These are phyloP conservation scores for Noturus placidus DNA, from an alignment of 2,113 vertebrate genomes.

Conservation along the genomic window DNA sequence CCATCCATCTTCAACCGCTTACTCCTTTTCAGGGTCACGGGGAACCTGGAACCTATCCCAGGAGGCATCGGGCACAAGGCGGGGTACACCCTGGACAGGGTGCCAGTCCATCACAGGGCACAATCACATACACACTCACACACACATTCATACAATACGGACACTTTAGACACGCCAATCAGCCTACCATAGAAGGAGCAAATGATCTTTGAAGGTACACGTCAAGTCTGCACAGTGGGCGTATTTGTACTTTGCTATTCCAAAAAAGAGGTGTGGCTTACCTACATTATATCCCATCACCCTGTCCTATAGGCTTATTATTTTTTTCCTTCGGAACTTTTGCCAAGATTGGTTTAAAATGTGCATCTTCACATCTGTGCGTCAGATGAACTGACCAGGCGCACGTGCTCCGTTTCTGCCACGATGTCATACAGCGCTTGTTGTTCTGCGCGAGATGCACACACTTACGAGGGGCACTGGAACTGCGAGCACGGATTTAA, in stretches of 20 bases:
- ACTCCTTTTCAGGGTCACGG: too few relatives aligned
- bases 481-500: constrained; percentile 41
- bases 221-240: constrained; percentile 24
- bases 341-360: not conserved
- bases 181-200: too few relatives aligned
- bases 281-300: not conserved
- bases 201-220: not conserved
- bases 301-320: not conserved
- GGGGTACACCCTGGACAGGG: too few relatives aligned
- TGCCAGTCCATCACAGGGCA: too few relatives aligned
- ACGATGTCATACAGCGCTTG: constrained; percentile 32
- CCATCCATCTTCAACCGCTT: too few relatives aligned
- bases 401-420: not conserved
- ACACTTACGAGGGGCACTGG: constrained; percentile 6
- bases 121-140: too few relatives aligned
- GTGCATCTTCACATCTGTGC: not conserved
- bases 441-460: not conserved
- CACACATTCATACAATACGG: too few relatives aligned
- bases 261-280: constrained; percentile 19
- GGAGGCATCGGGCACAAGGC: too few relatives aligned
- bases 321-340: not conserved
- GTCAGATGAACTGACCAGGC: not conserved
- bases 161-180: too few relatives aligned
- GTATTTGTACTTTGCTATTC: constrained; percentile 1
- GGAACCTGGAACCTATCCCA: too few relatives aligned